Conservation (phyloP, 2,113 vertebrate species). For the Monopterus albus region DNA sequence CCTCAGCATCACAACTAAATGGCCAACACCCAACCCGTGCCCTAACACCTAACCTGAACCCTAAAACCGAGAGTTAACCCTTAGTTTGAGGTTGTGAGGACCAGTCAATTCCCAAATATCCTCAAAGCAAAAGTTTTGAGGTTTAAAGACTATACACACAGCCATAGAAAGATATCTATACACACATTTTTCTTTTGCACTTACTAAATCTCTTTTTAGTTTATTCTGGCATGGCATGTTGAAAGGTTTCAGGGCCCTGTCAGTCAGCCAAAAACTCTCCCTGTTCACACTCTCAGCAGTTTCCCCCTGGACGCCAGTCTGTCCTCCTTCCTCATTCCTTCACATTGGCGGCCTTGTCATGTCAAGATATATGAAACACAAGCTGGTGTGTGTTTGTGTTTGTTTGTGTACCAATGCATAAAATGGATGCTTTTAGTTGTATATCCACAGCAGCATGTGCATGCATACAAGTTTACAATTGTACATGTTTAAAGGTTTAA, state of each 20-base stretch:
- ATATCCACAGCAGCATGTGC: neutral
- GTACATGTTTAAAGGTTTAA: neutral
- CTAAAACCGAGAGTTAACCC: too few species aligned
- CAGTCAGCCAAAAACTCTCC: constrained; percentile 31
- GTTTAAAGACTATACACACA: too few species aligned
- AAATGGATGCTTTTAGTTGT: neutral
- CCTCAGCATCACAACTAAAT: too few species aligned
- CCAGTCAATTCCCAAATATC: too few species aligned
- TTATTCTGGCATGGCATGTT: constrained; percentile 40
- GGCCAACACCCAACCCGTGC: too few species aligned
- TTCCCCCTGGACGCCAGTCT: constrained; percentile 22
- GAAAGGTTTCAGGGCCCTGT: constrained; percentile 32
- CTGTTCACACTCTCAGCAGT: constrained; percentile 7
- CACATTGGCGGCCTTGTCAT: constrained; percentile 11
- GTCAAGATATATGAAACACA: neutral
- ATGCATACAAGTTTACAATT: neutral
- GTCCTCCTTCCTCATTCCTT: constrained; percentile 16
- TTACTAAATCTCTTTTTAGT: constrained; percentile 30
- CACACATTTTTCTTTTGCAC: constrained; percentile 17
- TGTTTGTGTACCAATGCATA: neutral
- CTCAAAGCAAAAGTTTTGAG: too few species aligned
- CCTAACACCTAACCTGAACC: too few species aligned
- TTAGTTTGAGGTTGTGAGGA: too few species aligned
- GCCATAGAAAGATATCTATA: neutral
- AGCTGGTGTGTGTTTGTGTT: neutral